Conservation (phyloP, 1,140 invertebrate genomes). For the Coelopa frigida region DNA sequence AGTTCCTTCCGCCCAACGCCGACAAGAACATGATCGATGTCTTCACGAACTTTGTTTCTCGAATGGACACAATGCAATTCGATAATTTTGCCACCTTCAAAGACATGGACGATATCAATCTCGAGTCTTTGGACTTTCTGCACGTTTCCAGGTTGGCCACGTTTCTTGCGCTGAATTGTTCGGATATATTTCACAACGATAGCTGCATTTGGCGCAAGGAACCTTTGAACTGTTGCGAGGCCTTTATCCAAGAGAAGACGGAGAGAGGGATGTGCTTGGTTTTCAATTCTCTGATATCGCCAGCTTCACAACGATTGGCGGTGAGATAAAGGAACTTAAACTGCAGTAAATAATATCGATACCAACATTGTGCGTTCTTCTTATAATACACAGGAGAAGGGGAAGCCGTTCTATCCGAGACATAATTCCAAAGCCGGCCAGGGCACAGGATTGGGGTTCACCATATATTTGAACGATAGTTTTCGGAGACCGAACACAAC, state of each 20-base stretch:
- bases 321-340: background rate
- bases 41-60: conserved; percentile 20
- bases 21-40: conserved; percentile 15
- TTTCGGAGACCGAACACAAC: conserved; percentile 22
- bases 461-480: conserved; percentile 17
- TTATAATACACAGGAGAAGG: conserved; percentile 11
- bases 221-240: conserved; percentile 29
- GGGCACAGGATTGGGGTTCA: conserved; percentile 25
- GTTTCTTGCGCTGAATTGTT: conserved; percentile 19
- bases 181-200: conserved; percentile 20
- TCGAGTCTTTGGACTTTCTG: conserved; percentile 24
- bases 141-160: conserved; percentile 17
- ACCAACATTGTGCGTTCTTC: background rate
- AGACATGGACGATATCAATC: conserved; percentile 27
- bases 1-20: conserved; percentile 26
- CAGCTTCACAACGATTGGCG: conserved; percentile 12
- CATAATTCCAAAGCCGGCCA: conserved; percentile 34
- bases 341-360: background rate
- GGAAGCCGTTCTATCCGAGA: conserved; percentile 22
- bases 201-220: conserved; percentile 25
- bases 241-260: conserved; percentile 28
- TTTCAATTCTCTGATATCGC: conserved; percentile 29
- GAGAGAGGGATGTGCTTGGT: conserved; percentile 29
- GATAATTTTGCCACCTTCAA: conserved; percentile 15
- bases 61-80: conserved; percentile 26